These are phyloP conservation scores for Coenobita brevimanus DNA, from an alignment of 1,140 invertebrate genomes.

Conservation along the genomic window DNA sequence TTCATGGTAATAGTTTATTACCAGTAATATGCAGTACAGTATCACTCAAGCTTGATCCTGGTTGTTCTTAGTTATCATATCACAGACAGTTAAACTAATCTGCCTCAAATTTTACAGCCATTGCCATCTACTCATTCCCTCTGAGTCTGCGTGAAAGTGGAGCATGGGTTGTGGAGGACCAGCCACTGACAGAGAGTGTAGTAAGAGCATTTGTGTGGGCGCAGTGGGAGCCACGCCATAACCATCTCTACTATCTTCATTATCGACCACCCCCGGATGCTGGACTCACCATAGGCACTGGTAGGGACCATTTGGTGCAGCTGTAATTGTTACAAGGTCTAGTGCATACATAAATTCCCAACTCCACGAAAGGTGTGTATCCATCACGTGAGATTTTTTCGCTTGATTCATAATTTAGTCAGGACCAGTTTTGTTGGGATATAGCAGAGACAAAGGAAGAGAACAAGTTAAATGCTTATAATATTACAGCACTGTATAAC, in stretches of 20 bases:
- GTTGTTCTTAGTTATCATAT: background rate
- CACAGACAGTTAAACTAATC: background rate
- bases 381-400: too few species aligned
- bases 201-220: slow-evolving; percentile 86
- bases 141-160: slow-evolving; percentile 54
- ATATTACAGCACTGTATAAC: too few species aligned
- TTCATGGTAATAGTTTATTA: too few species aligned
- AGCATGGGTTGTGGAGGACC: slow-evolving; percentile 62
- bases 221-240: slow-evolving; percentile 85
- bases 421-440: too few species aligned
- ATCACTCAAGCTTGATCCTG: too few species aligned
- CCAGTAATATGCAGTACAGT: too few species aligned
- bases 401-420: too few species aligned
- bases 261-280: slow-evolving; percentile 77
- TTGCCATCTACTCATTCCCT: slow-evolving; percentile 70
- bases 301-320: background rate
- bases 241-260: slow-evolving; percentile 87
- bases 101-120: slow-evolving; percentile 34
- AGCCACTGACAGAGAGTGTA: slow-evolving; percentile 74
- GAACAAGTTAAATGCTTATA: too few species aligned
- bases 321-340: too few species aligned
- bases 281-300: slow-evolving; percentile 43
- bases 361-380: too few species aligned
- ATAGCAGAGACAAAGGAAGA: too few species aligned
- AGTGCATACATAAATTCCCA: too few species aligned